phyloP scores from a whole-genome alignment of 64 coral and sea anemone species.

The Pocillopora damicornis region DNA sequence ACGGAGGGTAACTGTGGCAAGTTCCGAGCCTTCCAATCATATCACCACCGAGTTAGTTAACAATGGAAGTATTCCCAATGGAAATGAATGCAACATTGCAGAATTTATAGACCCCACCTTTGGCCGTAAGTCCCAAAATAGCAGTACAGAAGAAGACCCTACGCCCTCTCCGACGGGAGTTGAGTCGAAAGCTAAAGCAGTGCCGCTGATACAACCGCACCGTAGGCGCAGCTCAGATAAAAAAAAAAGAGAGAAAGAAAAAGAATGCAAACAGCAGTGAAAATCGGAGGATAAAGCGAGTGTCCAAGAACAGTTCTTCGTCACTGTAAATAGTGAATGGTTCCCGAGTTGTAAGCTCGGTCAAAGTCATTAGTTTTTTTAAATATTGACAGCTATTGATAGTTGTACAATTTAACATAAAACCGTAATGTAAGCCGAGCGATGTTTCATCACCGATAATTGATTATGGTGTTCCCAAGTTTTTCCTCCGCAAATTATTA shows the following conservation, averaged over 20 bases:
- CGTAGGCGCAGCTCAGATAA: constrained; percentile 42
- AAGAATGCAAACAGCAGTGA: constrained; percentile 40
- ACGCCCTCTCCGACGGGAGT: neutral
- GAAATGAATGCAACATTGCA: constrained; percentile 42
- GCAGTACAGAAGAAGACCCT: constrained; percentile 2
- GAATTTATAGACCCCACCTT: constrained; percentile 65
- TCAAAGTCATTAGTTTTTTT: no score
- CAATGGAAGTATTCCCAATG: neutral
- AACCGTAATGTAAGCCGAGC: no score
- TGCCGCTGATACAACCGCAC: constrained; percentile 62
- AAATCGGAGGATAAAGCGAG: no score
- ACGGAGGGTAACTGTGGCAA: constrained; percentile 31
- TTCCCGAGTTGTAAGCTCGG: neutral
- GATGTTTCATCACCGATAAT: no score
- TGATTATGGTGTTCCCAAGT: no score
- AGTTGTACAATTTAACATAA: no score
- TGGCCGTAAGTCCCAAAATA: constrained; percentile 16
- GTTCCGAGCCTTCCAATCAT: constrained; percentile 33
- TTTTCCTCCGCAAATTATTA: no score
- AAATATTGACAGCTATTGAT: no score
- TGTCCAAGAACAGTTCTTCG: neutral
- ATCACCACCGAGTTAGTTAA: neutral
- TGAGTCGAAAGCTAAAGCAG: constrained; percentile 45
- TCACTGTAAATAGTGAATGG: neutral
- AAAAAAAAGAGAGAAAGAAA: constrained; percentile 38